A percentile compares a stretch with the other conserved stretches of the same genome.
These are phyloP conservation scores for Zosterops hypoxanthus DNA, from an alignment of 2,113 vertebrate genomes.

Conservation along the genomic window DNA sequence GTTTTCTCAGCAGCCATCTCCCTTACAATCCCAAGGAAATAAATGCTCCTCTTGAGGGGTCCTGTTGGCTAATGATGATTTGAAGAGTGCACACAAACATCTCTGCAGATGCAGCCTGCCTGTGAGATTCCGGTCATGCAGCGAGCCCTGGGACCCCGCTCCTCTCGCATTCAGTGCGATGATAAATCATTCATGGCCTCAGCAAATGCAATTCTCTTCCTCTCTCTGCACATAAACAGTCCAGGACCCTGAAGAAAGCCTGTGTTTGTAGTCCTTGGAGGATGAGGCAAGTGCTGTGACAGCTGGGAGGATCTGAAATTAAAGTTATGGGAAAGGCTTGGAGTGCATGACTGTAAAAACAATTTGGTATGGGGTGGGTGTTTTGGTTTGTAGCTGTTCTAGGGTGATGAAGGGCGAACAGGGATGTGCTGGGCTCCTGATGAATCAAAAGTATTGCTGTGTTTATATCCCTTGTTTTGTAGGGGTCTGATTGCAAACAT, in stretches of 20 bases:
- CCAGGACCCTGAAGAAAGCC: constrained; percentile 24
- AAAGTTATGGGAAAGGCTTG: background rate
- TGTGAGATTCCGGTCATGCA: constrained; percentile 30
- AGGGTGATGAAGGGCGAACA: background rate
- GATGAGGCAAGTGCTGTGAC: constrained; percentile 11
- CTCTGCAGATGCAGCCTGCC: constrained; percentile 42
- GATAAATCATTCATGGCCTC: constrained; percentile 70
- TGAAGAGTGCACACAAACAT: constrained; percentile 56
- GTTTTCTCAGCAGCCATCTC: constrained; percentile 55
- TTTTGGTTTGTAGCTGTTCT: background rate
- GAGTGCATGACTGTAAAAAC: background rate
- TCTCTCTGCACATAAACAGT: constrained; percentile 23
- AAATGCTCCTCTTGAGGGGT: constrained; percentile 54
- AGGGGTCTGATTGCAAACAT: background rate
- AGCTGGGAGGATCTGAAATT: constrained; percentile 35
- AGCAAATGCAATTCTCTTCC: constrained; percentile 35
- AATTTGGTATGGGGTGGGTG: background rate
- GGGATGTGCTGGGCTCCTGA: background rate
- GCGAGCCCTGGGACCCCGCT: constrained; percentile 48
- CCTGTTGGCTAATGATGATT: constrained; percentile 63
- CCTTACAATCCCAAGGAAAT: constrained; percentile 38
- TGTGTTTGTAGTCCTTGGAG: constrained; percentile 41
- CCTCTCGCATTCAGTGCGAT: constrained; percentile 8
- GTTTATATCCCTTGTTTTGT: background rate
- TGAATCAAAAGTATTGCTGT: background rate